A percentile compares a stretch with the other conserved stretches of the same genome.
Evolutionary conservation across 2,888 invertebrate genomes (phyloP).

Genomic region (Marronus borbonicus): DNA sequence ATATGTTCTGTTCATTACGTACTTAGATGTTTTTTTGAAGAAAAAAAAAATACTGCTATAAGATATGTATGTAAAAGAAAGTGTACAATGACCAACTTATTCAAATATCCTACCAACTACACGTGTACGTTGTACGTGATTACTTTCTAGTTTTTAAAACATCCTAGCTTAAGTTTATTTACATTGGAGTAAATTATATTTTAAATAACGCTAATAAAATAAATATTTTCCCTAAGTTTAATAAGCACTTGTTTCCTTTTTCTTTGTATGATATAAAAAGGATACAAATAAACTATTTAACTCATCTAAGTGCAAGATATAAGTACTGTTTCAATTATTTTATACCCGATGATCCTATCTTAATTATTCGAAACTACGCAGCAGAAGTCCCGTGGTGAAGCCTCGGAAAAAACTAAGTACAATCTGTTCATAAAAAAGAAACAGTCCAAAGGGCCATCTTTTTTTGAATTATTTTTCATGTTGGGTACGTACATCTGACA

Average conservation of each 20-base stretch:
- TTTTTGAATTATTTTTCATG: too few relatives aligned
- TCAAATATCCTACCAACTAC: slow-evolving; percentile 27
- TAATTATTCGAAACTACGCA: too few relatives aligned
- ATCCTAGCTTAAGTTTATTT: slow-evolving; percentile 47
- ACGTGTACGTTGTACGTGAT: slow-evolving; percentile 44
- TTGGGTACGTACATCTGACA: too few relatives aligned
- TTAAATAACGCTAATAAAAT: slow-evolving; percentile 48
- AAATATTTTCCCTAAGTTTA: slow-evolving; percentile 50
- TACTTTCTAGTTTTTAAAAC: slow-evolving; percentile 49
- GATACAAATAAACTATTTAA: slow-evolving; percentile 31
- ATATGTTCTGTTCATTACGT: slow-evolving; percentile 19
- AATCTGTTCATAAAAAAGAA: too few relatives aligned
- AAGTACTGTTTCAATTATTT: neutral
- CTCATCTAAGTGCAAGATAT: slow-evolving; percentile 24
- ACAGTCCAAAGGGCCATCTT: too few relatives aligned
- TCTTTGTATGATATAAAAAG: slow-evolving; percentile 23
- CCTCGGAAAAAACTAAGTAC: too few relatives aligned
- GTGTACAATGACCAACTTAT: slow-evolving; percentile 23
- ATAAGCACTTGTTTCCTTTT: slow-evolving; percentile 30
- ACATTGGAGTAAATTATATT: slow-evolving; percentile 50
- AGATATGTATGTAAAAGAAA: slow-evolving; percentile 1
- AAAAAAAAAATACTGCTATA: neutral
- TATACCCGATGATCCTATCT: neutral
- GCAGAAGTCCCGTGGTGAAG: too few relatives aligned
- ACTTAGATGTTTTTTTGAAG: slow-evolving; percentile 36